Percentiles rank a stretch among this genome's conserved stretches.
Conservation (phyloP, 2,797 vertebrate species). For the Enteromius afrohamiltoni region DNA sequence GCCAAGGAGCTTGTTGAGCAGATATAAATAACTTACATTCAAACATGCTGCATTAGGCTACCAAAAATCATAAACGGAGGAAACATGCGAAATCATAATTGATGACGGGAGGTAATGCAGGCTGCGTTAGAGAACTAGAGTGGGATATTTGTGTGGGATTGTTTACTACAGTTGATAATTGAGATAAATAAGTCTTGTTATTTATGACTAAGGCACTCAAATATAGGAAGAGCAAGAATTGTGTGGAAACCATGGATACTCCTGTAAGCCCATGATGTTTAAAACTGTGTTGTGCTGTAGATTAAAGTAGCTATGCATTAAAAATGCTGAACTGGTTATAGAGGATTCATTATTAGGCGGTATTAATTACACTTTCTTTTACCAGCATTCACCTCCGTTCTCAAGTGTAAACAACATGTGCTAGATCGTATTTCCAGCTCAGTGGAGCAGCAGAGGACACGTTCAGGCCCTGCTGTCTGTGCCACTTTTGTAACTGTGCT, state of each 20-base stretch:
- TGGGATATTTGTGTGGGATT: slow-evolving; percentile 27
- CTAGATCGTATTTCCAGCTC: slow-evolving; percentile 18
- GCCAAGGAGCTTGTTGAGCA: neutral
- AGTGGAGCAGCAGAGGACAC: neutral
- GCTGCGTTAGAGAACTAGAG: neutral
- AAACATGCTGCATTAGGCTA: neutral
- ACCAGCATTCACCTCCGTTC: neutral
- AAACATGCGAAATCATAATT: neutral
- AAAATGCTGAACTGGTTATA: too few relatives aligned
- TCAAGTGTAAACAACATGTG: slow-evolving; percentile 36
- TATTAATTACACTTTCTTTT: slow-evolving; percentile 1
- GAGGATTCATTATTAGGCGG: neutral
- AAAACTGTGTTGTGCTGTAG: neutral
- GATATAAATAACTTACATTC: slow-evolving; percentile 12
- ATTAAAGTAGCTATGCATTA: neutral
- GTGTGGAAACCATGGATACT: neutral
- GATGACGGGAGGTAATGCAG: neutral
- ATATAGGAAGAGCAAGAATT: neutral
- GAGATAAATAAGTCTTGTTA: slow-evolving; percentile 5
- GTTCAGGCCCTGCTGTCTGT: slow-evolving; percentile 11
- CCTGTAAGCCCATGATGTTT: neutral
- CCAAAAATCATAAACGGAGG: slow-evolving; percentile 3
- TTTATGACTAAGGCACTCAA: slow-evolving; percentile 29
- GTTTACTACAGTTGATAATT: slow-evolving; percentile 15
- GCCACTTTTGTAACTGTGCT: slow-evolving; percentile 33